These are phyloP conservation scores for Lepidotrigona ventralis DNA, from an alignment of 1,140 invertebrate genomes.

Conservation along the genomic window DNA sequence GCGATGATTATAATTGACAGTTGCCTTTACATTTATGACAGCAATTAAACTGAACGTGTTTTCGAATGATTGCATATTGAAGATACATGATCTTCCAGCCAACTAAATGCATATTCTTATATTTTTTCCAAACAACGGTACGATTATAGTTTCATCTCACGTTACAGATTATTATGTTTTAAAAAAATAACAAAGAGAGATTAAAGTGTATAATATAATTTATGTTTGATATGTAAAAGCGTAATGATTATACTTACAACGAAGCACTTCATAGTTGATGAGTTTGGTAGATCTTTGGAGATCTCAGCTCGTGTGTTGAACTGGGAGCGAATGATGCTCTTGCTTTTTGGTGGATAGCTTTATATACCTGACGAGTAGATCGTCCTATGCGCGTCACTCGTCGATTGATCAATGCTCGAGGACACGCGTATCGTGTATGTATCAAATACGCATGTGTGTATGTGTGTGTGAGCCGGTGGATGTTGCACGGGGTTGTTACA, in stretches of 20 bases:
- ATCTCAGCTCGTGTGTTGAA: conserved; percentile 58
- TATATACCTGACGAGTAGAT: conserved; percentile 70
- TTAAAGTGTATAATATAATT: not conserved
- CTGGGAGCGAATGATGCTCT: conserved; percentile 71
- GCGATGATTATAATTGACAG: too few species aligned
- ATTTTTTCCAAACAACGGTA: not conserved
- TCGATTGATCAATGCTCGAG: conserved; percentile 70
- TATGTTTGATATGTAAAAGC: not conserved
- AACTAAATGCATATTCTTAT: not conserved
- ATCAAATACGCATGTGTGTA: not conserved
- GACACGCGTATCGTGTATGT: conserved; percentile 46
- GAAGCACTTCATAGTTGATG: conserved; percentile 72
- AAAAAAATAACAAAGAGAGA: too few species aligned
- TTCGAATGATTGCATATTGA: not conserved
- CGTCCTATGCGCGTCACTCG: conserved; percentile 66
- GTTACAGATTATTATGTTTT: too few species aligned
- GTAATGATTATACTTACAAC: conserved; percentile 66
- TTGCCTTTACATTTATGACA: not conserved
- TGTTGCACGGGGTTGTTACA: conserved; percentile 64
- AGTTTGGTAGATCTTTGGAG: conserved; percentile 38
- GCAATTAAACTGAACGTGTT: not conserved
- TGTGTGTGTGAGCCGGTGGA: conserved; percentile 30
- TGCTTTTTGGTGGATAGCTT: conserved; percentile 66
- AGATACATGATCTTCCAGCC: not conserved
- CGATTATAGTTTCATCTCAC: not conserved